A percentile compares a stretch with the other conserved stretches of the same genome.
phyloP scores from a whole-genome alignment of 2,888 invertebrate species.

The Papilio elwesi region DNA sequence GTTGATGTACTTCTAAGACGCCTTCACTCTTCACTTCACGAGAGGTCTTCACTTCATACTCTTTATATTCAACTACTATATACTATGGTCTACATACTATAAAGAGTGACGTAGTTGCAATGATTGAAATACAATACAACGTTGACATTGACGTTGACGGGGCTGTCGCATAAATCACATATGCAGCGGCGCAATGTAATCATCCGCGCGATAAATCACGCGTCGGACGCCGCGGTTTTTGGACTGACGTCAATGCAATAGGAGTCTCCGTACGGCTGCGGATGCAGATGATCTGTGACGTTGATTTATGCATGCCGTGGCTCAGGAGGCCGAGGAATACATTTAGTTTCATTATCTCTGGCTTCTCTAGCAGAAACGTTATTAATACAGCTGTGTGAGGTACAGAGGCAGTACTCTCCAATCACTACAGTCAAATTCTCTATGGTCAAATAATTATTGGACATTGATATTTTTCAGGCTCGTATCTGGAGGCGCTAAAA shows the following conservation, averaged over 20 bases:
- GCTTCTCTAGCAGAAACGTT: not conserved
- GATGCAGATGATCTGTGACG: slow-evolving; percentile 34
- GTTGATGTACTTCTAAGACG: no score
- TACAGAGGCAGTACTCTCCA: not conserved
- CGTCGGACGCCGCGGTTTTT: slow-evolving; percentile 29
- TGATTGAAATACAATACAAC: slow-evolving; percentile 28
- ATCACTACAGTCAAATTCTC: not conserved
- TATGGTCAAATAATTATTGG: no score
- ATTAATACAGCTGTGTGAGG: not conserved
- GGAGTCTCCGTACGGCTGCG: slow-evolving; percentile 23
- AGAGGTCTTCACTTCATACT: not conserved
- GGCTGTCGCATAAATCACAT: slow-evolving; percentile 27
- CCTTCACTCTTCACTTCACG: no score
- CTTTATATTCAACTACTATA: not conserved
- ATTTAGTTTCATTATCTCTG: slow-evolving; percentile 5
- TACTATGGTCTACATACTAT: not conserved
- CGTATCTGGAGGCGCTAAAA: no score
- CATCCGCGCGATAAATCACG: slow-evolving; percentile 29
- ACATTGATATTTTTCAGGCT: no score
- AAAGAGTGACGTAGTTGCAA: not conserved
- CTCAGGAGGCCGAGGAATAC: not conserved
- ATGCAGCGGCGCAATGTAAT: slow-evolving; percentile 32
- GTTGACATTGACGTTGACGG: slow-evolving; percentile 7
- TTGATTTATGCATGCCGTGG: slow-evolving; percentile 23
- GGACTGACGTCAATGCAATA: slow-evolving; percentile 34